A percentile compares a stretch with the other conserved stretches of the same genome.
Evolutionary conservation across 1,140 invertebrate genomes (phyloP).

Genomic region (Panulirus ornatus): DNA sequence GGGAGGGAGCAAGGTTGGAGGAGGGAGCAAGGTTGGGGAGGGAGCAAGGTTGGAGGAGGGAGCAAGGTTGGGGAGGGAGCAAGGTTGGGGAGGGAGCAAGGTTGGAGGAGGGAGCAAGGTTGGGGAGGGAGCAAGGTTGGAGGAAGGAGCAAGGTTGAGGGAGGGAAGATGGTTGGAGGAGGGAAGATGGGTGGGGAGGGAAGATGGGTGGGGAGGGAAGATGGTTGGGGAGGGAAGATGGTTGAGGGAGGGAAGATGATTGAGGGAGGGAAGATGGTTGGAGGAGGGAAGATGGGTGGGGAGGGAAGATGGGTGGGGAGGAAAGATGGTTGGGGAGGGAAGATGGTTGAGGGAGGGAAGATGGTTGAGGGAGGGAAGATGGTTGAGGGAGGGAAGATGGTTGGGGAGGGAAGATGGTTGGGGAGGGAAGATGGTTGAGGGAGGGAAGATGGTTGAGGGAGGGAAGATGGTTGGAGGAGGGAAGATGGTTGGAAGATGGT

Average conservation of each 20-base stretch:
- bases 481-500: too few relatives aligned
- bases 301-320: not conserved
- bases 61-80: conserved; percentile 15
- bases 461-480: not conserved
- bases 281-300: not conserved
- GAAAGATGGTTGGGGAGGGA: not conserved
- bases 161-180: not conserved
- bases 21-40: not conserved
- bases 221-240: not conserved
- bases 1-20: conserved; percentile 1
- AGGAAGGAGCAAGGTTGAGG: not conserved
- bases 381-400: not conserved
- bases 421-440: too few relatives aligned
- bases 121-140: not conserved
- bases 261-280: too few relatives aligned
- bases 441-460: too few relatives aligned
- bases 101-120: not conserved
- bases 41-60: not conserved
- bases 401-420: not conserved
- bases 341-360: not conserved
- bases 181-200: not conserved
- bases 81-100: conserved; percentile 1
- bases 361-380: not conserved
- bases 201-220: not conserved
- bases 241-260: not conserved